Base-by-base conservation (phyloP, 2,888 invertebrate species). In the Pterostichus niger region DNA sequence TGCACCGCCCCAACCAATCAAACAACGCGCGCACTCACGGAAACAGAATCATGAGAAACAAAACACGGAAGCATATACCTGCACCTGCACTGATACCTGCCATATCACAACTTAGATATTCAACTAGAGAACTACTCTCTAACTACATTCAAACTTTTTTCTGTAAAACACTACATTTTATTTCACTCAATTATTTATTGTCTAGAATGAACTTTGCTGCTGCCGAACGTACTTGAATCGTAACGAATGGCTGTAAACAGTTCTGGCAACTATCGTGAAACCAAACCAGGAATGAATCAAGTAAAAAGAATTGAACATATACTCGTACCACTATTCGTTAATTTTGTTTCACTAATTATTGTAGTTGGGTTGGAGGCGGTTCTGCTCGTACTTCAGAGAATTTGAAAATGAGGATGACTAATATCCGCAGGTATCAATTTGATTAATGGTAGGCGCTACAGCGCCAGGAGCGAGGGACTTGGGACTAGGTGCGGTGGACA, bases 1-100 rank as follows among this genome's bases (percentile, higher is more conserved):
- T 24, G 24, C 24, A 24, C 24, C 24, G 24, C 78, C 84, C 83
- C 59, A 73, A 52, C 83, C 52, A 52, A 46, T 83, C 52, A 80
- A 80, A 46, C 80, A 78, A 59, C 49, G 49, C 59, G 61, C 10
- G 44, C 44, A 40, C 40, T 40, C 40, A 79, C 40, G 61, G 46
- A 61, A 40, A 79, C 44, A 61, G 11, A 61, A 46, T 11, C 64
- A 49, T 64, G 11, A 15, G 56, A 79, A 31, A 80, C 46, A 49
- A 79, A 31, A 80, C 46, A 49, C 15, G 15, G 31, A 46, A 80
- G 13, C 68, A 80, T 79, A 61, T 64, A 56, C 35, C 56, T 49
- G 17, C 56, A 56, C 35, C 56, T 49, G 17, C 56, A 56, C 17
- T 17, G 76, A 76, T 24, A 64, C 64, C 24, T 24, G 24, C 24